A percentile compares a stretch with the other conserved stretches of the same genome.
Evolutionary conservation across 1,140 invertebrate species (phyloP).

Genomic region (Trichonephila inaurata): DNA sequence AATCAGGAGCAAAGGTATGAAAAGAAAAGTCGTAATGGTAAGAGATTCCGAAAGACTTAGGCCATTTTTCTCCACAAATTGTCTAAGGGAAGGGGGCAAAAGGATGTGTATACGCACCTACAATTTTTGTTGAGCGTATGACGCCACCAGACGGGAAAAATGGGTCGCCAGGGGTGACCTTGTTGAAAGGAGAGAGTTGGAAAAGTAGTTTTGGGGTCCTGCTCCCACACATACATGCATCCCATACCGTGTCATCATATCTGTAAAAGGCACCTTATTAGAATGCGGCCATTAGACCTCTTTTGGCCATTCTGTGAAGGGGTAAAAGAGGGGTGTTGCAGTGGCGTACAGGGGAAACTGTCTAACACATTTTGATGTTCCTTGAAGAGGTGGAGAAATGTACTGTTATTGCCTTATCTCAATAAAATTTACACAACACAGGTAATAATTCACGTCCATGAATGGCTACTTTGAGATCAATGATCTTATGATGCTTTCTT

Average conservation of each 20-base stretch:
- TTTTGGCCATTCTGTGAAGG: neutral
- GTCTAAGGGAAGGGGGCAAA: neutral
- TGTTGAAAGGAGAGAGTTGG: slow-evolving; percentile 52
- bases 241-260: slow-evolving; percentile 65
- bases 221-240: slow-evolving; percentile 41
- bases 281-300: slow-evolving; percentile 62
- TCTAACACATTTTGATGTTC: slow-evolving; percentile 37
- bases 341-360: slow-evolving; percentile 5
- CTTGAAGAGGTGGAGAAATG: slow-evolving; percentile 9
- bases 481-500: neutral
- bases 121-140: slow-evolving; percentile 66
- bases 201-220: slow-evolving; percentile 63
- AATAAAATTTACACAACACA: slow-evolving; percentile 32
- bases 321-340: neutral
- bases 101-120: slow-evolving; percentile 59
- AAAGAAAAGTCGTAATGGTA: slow-evolving; percentile 49
- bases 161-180: slow-evolving; percentile 71
- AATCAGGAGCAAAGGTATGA: slow-evolving; percentile 42
- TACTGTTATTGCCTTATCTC: slow-evolving; percentile 27
- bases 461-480: slow-evolving; percentile 8
- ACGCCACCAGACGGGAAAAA: slow-evolving; percentile 53
- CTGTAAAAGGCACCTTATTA: slow-evolving; percentile 71
- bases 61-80: slow-evolving; percentile 1
- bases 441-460: slow-evolving; percentile 29
- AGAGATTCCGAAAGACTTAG: slow-evolving; percentile 27